Base-by-base conservation (phyloP, 2,888 invertebrate genomes). In the Panorpa germanica region DNA sequence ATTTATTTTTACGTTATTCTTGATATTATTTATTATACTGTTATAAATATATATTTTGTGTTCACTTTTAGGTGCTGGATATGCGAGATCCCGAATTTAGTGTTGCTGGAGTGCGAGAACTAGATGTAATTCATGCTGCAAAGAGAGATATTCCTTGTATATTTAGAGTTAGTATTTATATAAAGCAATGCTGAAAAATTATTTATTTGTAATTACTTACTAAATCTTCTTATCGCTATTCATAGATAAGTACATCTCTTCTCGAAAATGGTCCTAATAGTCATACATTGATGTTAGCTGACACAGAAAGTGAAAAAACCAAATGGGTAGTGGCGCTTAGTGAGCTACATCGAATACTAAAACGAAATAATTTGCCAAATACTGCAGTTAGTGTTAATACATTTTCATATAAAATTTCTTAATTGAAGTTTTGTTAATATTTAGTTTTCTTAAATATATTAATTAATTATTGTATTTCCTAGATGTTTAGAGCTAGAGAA, bases 111-210 rank as follows among this genome's bases (percentile, higher is more conserved):
- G 93, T 93, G 13, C 68, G 78, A 42, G 90, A 91, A 44, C 80
- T 78, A 5, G 91, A 93, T 57, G 91, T 91, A 39, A 91, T 91
- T 51, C 90, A 90, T 55, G 90, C 88, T 23, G 83, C 74, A 47
- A 86, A 86, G 46, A 77, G 85, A 47, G 91, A 93, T 61, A 81
- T 93, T 53, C 85, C 86, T 28, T 88, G 88, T 56, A 93, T 93
- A 62, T 93, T 93, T 65, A 77, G 86, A 64, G 86, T 90, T 49
- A 68, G 68, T 45, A 41, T 39, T 23, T 17, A 24, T 25, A 14
- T n/a, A n/a, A n/a, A 35, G 24, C 23, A 12, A 26, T 17, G 19
- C 31, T 14, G 5, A 28, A 7, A n/a, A 11, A 14, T 12, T 7
- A 19, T 26, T 19, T 33, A 25, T 16, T 9, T 31, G 25, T 20